Percentiles rank a stretch among this genome's conserved stretches.
These are phyloP conservation scores for Eriosoma lanigerum DNA, from an alignment of 1,140 invertebrate species.

Conservation along the genomic window DNA sequence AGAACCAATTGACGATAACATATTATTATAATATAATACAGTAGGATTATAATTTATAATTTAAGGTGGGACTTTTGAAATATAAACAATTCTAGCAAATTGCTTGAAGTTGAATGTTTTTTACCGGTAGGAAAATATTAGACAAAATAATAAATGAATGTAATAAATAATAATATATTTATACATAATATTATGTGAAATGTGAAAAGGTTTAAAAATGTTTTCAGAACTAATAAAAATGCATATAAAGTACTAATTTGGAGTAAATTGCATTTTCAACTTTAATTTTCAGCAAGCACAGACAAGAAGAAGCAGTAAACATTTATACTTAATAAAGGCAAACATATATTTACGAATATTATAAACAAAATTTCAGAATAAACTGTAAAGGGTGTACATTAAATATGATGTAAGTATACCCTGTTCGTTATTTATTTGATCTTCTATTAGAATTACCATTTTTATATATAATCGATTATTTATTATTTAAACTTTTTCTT, in stretches of 20 bases:
- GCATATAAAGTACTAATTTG: conserved; percentile 6
- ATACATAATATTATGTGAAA: not conserved
- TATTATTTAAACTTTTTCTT: no score
- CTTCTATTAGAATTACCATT: not conserved
- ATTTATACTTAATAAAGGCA: conserved; percentile 3
- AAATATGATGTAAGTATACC: conserved; percentile 13
- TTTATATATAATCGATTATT: no score
- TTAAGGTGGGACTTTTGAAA: no score
- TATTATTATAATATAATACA: not conserved
- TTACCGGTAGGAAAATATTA: not conserved
- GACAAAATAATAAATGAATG: not conserved
- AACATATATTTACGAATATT: not conserved
- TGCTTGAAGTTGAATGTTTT: not conserved
- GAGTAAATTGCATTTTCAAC: conserved; percentile 10
- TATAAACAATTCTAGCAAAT: no score
- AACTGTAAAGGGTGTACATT: not conserved
- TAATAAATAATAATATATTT: not conserved
- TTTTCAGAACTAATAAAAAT: not conserved
- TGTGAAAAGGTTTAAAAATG: not conserved
- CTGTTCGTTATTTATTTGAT: not conserved
- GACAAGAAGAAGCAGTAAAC: not conserved
- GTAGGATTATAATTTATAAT: no score
- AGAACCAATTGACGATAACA: conserved; percentile 1
- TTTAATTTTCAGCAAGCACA: not conserved
- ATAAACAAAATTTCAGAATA: not conserved